These are phyloP conservation scores for Stegostoma tigrinum DNA, from an alignment of 2,113 vertebrate species.

Conservation along the genomic window DNA sequence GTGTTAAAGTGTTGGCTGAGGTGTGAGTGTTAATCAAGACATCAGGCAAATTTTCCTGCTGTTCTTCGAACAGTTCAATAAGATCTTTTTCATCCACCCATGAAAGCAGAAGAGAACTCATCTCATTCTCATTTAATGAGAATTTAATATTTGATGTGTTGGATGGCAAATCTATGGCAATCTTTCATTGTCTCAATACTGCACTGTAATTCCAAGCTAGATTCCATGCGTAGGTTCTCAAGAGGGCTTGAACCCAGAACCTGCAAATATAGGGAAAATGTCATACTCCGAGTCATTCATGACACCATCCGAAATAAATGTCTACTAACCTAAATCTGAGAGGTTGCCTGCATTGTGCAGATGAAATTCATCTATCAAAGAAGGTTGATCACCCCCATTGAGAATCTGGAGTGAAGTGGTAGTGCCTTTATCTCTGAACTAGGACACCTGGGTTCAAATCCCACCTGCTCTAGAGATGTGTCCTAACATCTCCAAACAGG, in stretches of 20 bases:
- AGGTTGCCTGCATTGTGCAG: not conserved
- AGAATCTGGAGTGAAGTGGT: too few relatives aligned
- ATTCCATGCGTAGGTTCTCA: not conserved
- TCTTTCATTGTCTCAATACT: not conserved
- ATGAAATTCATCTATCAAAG: not conserved
- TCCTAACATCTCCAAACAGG: too few relatives aligned
- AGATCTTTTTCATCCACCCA: not conserved
- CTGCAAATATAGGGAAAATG: not conserved
- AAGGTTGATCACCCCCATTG: not conserved
- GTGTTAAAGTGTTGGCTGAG: not conserved
- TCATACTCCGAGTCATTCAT: not conserved
- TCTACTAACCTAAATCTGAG: not conserved
- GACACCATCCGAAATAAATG: not conserved
- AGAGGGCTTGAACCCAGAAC: not conserved
- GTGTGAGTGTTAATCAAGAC: not conserved
- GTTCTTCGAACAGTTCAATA: not conserved
- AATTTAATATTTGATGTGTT: not conserved
- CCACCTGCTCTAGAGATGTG: too few relatives aligned
- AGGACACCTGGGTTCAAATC: too few relatives aligned
- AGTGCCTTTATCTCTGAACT: too few relatives aligned
- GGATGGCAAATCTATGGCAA: not conserved
- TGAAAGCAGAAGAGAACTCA: not conserved
- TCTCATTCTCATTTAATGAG: too few relatives aligned
- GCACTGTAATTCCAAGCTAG: not conserved
- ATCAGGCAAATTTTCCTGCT: not conserved